phyloP scores from a whole-genome alignment of 2,888 invertebrate genomes.

The Drosophila phalerata region DNA sequence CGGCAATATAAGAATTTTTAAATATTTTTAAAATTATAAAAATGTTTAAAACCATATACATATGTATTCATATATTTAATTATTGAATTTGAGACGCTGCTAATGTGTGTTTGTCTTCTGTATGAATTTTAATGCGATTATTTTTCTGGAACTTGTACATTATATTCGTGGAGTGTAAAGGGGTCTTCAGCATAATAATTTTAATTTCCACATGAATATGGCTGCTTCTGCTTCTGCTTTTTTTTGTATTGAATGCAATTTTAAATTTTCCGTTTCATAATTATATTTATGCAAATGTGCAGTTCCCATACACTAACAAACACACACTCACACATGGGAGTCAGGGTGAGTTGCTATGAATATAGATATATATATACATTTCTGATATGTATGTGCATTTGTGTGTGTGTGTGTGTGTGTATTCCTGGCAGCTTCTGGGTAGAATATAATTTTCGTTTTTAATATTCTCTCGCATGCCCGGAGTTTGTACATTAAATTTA shows the following conservation, averaged over 20 bases:
- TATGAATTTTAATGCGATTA: constrained; percentile 30
- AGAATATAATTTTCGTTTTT: constrained; percentile 82
- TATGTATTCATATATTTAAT: not conserved
- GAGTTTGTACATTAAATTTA: constrained; percentile 82
- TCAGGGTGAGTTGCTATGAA: constrained; percentile 30
- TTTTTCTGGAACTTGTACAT: not conserved
- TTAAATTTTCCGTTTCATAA: constrained; percentile 74
- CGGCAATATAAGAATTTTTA: too few species aligned
- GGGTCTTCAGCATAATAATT: constrained; percentile 58
- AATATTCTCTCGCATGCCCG: constrained; percentile 80
- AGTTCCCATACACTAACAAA: constrained; percentile 22
- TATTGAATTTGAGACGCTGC: constrained; percentile 2
- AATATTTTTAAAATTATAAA: too few species aligned
- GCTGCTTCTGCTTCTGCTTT: constrained; percentile 23
- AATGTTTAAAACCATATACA: too few species aligned
- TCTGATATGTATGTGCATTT: not conserved
- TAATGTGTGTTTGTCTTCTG: not conserved
- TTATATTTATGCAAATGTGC: constrained; percentile 82
- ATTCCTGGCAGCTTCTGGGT: constrained; percentile 59
- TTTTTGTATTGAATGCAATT: constrained; percentile 63
- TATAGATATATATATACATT: not conserved
- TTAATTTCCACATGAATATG: constrained; percentile 67
- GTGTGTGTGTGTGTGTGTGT: too few species aligned
- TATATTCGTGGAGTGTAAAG: constrained; percentile 43
- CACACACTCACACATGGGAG: constrained; percentile 25